These are phyloP conservation scores for Hyaena hyaena DNA, from an alignment of 2,113 vertebrate species.

Conservation along the genomic window DNA sequence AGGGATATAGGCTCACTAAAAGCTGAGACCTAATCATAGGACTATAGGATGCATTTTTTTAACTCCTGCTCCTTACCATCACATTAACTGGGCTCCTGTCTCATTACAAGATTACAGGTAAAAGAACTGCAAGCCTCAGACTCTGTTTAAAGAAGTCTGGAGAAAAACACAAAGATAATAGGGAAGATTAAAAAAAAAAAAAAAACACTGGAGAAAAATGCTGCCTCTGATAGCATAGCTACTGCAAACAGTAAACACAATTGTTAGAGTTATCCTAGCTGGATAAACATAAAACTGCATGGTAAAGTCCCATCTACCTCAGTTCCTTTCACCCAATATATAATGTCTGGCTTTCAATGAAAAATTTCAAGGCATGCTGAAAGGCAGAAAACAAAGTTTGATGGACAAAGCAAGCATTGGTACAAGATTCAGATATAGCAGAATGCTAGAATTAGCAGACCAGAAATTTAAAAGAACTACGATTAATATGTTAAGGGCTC, in stretches of 20 bases:
- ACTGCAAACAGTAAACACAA: not conserved
- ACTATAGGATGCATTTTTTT: not conserved
- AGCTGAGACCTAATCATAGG: not conserved
- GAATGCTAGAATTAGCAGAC: not conserved
- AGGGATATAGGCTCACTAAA: not conserved
- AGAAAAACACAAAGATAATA: not conserved
- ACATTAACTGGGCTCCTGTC: not conserved
- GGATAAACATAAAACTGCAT: not conserved
- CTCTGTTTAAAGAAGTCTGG: not conserved
- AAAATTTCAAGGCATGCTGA: not conserved
- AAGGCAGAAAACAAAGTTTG: not conserved
- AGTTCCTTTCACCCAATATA: not conserved
- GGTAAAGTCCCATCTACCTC: not conserved
- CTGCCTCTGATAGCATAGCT: not conserved
- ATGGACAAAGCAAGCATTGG: not conserved
- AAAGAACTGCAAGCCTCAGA: not conserved
- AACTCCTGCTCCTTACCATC: not conserved
- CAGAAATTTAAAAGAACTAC: not conserved
- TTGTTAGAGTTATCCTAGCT: not conserved
- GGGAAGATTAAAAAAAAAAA: not conserved
- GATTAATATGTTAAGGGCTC: not conserved
- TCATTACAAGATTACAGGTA: not conserved
- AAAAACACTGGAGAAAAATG: not conserved
- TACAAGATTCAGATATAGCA: not conserved
- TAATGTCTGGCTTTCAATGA: not conserved